Percentiles rank a stretch among this genome's conserved stretches.
phyloP scores from a whole-genome alignment of 2,797 vertebrate species.

The Aulostomus chinensis region DNA sequence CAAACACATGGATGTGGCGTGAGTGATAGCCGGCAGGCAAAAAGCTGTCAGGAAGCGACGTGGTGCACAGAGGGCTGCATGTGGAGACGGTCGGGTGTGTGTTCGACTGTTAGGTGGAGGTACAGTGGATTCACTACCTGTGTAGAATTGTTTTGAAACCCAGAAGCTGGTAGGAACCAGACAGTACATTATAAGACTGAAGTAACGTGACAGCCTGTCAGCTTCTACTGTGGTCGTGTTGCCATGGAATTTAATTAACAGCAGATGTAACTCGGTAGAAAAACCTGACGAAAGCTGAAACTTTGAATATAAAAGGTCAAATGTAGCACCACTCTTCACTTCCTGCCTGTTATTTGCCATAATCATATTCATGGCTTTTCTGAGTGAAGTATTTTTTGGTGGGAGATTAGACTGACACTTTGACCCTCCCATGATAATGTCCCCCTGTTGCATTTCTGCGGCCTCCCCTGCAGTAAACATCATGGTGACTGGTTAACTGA shows the following conservation, averaged over 20 bases:
- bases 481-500: slow-evolving; percentile 31
- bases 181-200: too few relatives aligned
- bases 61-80: neutral
- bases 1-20: slow-evolving; percentile 27
- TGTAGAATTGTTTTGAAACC: too few relatives aligned
- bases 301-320: slow-evolving; percentile 25
- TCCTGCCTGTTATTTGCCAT: slow-evolving; percentile 34
- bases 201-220: too few relatives aligned
- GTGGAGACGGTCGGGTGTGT: neutral
- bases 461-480: slow-evolving; percentile 26
- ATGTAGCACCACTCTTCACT: slow-evolving; percentile 25
- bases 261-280: too few relatives aligned
- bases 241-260: too few relatives aligned
- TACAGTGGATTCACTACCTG: too few relatives aligned
- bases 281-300: too few relatives aligned
- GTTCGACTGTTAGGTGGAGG: too few relatives aligned
- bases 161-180: too few relatives aligned
- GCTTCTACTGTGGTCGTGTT: too few relatives aligned
- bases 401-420: slow-evolving; percentile 66
- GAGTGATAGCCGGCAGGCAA: slow-evolving; percentile 18
- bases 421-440: slow-evolving; percentile 59
- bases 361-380: slow-evolving; percentile 77
- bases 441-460: slow-evolving; percentile 26
- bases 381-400: slow-evolving; percentile 47
- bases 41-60: slow-evolving; percentile 15